Evolutionary conservation across 2,113 vertebrate species (phyloP), one percentile per base, ranked within the genome.

Genomic region (Eretmochelys imbricata): DNA sequence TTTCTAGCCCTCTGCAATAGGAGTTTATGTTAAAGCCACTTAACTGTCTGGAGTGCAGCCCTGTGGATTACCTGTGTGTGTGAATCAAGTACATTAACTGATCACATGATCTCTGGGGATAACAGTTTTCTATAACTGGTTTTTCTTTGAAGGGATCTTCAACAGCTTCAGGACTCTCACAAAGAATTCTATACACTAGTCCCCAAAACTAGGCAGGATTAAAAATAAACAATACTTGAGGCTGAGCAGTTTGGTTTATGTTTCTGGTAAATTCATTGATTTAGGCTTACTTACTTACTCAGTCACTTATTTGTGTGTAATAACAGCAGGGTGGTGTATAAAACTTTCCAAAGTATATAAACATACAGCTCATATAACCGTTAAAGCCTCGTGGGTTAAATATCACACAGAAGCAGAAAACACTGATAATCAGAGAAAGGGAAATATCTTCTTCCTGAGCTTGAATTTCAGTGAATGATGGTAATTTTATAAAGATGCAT

Each of bases 21-120:
- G 89, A 98, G 98, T 98, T 98, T 98, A 98, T 0, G 89, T 98
- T 98, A 98, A 97, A 98, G 97, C 95, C 98, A 98, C 98, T 98
- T 98, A 98, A 93, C 96, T 11, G 81, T 92, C 96, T 97, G 89
- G 97, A 98, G 95, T 82, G 86, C 27, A 69, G 95, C 87, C 87
- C 88, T 82, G 89, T 82, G 95, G 98, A 98, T 98, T 98, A 98
- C 97, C 97, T 98, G 96, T 83, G 91, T 96, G 94, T 96, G 95
- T 92, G 98, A 98, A 95, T 96, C 88, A 2, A 97, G 96, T 95
- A 94, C 95, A 97, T 97, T 97, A 92, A 96, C 91, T 95, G 96
- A 59, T 96, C 96, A 96, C 80, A 93, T 96, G 98, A 96, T 88
- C 5, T 0, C 53, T 0, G 0, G 35, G 84, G 93, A 91, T 83